These are phyloP conservation scores for Omphaloscelis lunosa DNA, from an alignment of 2,888 invertebrate genomes.

Conservation along the genomic window DNA sequence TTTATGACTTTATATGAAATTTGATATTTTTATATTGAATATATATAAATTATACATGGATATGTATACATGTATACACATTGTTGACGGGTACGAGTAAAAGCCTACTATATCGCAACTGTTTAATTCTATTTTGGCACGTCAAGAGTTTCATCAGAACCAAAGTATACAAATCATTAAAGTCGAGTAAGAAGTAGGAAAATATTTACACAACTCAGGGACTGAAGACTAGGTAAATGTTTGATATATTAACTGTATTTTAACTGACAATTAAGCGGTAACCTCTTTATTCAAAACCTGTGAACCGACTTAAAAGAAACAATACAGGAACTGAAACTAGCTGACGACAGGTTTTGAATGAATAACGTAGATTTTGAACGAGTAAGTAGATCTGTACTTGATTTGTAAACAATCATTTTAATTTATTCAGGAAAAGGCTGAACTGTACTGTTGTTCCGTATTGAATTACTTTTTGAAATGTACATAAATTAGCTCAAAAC, in stretches of 20 bases:
- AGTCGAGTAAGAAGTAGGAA: slow-evolving; percentile 90
- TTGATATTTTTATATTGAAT: slow-evolving; percentile 91
- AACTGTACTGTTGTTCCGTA: slow-evolving; percentile 79
- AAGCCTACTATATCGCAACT: slow-evolving; percentile 90
- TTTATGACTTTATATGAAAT: slow-evolving; percentile 91
- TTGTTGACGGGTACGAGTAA: slow-evolving; percentile 90
- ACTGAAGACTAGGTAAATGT: slow-evolving; percentile 91
- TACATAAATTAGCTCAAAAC: slow-evolving; percentile 79
- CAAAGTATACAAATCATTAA: slow-evolving; percentile 91
- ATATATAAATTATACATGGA: slow-evolving; percentile 91
- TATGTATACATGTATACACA: slow-evolving; percentile 91
- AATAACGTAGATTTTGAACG: slow-evolving; percentile 86
- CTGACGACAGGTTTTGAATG: slow-evolving; percentile 89
- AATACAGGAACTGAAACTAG: slow-evolving; percentile 88
- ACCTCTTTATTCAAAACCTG: slow-evolving; percentile 90
- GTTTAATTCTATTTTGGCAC: slow-evolving; percentile 91
- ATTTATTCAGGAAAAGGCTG: slow-evolving; percentile 81
- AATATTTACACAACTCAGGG: slow-evolving; percentile 90
- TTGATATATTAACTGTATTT: slow-evolving; percentile 90
- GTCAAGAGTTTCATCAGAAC: slow-evolving; percentile 90
- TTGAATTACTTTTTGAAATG: slow-evolving; percentile 80
- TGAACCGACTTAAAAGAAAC: slow-evolving; percentile 83
- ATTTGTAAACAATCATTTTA: slow-evolving; percentile 73
- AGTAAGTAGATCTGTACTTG: slow-evolving; percentile 81
- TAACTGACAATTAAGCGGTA: slow-evolving; percentile 88